Evolutionary conservation across 2,888 invertebrate species (phyloP).

Genomic region (Drosophila lacicola): DNA sequence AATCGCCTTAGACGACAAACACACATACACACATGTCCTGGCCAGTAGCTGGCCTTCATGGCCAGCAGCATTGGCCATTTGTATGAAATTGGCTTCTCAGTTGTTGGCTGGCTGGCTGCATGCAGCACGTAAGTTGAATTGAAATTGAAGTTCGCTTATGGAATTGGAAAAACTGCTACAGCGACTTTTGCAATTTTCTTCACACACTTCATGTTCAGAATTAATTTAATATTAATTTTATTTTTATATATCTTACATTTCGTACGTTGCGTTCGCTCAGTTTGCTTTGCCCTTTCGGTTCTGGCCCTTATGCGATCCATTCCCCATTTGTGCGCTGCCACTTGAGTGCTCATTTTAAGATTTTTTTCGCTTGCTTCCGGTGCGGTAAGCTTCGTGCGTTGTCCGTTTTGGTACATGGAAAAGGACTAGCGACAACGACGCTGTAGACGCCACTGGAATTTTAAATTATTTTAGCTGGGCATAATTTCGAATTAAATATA

Average conservation of each 20-base stretch:
- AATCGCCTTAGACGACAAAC: conserved; percentile 67
- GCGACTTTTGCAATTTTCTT: conserved; percentile 79
- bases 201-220: conserved; percentile 80
- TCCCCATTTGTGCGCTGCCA: conserved; percentile 54
- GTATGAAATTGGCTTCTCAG: conserved; percentile 73
- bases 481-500: conserved; percentile 77
- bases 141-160: conserved; percentile 80
- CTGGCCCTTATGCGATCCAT: conserved; percentile 25
- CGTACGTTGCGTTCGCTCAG: conserved; percentile 33
- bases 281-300: conserved; percentile 21
- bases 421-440: conserved; percentile 28
- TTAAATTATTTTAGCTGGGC: conserved; percentile 73
- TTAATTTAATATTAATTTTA: conserved; percentile 82
- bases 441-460: conserved; percentile 70
- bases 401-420: conserved; percentile 30
- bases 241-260: conserved; percentile 60
- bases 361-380: conserved; percentile 59
- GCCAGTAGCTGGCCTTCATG: conserved; percentile 50
- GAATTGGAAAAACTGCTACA: conserved; percentile 72
- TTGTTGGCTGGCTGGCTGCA: conserved; percentile 38
- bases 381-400: conserved; percentile 51
- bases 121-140: conserved; percentile 77
- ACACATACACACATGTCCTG: conserved; percentile 32
- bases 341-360: conserved; percentile 73
- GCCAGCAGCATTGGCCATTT: conserved; percentile 63